phyloP scores from a whole-genome alignment of 1,140 invertebrate genomes.

The Pentalonia nigronervosa region DNA sequence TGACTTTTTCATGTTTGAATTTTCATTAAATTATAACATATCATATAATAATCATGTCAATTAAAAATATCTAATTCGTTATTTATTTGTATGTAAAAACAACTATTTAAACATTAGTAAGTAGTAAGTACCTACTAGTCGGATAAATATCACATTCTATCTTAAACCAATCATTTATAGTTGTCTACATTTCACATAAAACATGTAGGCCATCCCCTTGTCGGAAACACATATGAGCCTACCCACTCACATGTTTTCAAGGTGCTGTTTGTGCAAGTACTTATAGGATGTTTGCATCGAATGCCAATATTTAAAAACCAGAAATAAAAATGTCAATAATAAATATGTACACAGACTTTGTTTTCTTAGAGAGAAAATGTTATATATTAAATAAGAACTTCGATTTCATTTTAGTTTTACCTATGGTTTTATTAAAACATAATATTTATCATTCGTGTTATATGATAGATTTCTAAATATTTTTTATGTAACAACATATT shows the following conservation, averaged over 20 bases:
- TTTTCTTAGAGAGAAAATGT: neutral
- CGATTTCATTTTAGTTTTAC: neutral
- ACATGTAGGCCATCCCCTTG: neutral
- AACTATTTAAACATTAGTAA: neutral
- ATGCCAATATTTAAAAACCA: too few species aligned
- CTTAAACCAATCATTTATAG: neutral
- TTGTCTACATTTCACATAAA: neutral
- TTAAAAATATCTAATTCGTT: too few species aligned
- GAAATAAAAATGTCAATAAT: too few species aligned
- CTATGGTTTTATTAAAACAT: too few species aligned
- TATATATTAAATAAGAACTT: neutral
- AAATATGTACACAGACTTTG: too few species aligned
- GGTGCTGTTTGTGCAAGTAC: neutral
- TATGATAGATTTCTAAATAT: neutral
- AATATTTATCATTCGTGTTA: neutral
- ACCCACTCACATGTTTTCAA: neutral
- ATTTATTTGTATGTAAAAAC: neutral
- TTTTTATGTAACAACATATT: too few species aligned
- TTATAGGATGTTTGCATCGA: neutral
- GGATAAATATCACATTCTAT: neutral
- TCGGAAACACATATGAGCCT: neutral
- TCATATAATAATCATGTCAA: too few species aligned
- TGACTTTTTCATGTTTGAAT: neutral
- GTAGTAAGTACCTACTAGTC: too few species aligned
- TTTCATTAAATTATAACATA: neutral